Evolutionary conservation across 2,113 vertebrate species (phyloP).

Genomic region (Onychostruthus taczanowskii): DNA sequence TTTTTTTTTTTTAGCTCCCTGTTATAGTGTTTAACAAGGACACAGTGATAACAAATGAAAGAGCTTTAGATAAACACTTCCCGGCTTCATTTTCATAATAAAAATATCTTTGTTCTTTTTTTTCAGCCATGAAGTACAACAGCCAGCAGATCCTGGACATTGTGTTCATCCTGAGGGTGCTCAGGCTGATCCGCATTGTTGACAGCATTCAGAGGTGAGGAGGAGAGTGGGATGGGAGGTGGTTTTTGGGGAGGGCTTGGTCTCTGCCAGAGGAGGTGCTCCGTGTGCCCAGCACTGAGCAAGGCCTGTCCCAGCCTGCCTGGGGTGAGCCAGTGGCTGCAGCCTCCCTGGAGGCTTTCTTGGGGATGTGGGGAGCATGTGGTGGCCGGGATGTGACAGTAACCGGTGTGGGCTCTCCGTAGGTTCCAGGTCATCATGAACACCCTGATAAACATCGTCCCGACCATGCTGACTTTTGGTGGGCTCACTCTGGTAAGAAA

Average conservation of each 20-base stretch:
- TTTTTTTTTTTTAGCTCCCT: background rate
- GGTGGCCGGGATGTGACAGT: background rate
- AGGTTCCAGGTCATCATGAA: slow-evolving; percentile 91
- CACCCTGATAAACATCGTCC: slow-evolving; percentile 89
- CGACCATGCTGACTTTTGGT: slow-evolving; percentile 87
- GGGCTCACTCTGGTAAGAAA: slow-evolving; percentile 87
- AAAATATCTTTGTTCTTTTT: background rate
- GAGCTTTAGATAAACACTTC: background rate
- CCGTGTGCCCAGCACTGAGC: background rate
- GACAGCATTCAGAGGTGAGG: slow-evolving; percentile 86
- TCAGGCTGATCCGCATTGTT: slow-evolving; percentile 85
- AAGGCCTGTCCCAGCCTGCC: background rate
- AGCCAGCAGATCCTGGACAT: slow-evolving; percentile 92
- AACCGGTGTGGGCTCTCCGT: background rate
- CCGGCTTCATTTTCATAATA: background rate
- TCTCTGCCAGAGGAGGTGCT: background rate
- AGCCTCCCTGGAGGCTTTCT: background rate
- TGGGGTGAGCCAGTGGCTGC: background rate
- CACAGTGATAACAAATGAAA: background rate
- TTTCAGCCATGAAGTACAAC: slow-evolving; percentile 77
- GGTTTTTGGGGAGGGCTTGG: background rate
- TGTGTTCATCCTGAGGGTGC: slow-evolving; percentile 87
- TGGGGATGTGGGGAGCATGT: background rate
- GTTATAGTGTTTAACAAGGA: background rate
- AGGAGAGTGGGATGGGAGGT: background rate